Conservation (phyloP, 1,140 invertebrate species). For the Probaryconus sp. region DNA sequence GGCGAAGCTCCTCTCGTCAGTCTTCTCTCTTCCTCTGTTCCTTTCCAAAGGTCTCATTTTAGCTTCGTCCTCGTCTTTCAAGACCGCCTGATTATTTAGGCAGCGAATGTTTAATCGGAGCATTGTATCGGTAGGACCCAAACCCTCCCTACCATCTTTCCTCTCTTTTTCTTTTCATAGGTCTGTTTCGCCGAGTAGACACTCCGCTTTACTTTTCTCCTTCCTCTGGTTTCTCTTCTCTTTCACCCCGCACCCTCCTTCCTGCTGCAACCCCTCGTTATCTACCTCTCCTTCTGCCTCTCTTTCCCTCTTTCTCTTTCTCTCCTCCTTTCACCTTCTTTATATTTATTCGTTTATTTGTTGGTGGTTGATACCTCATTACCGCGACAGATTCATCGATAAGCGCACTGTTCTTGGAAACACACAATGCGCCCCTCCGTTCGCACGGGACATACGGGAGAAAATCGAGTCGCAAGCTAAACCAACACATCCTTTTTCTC, state of each 20-base stretch:
- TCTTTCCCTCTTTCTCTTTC: conserved; percentile 13
- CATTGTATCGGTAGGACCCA: conserved; percentile 74
- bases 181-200: conserved; percentile 63
- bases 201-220: conserved; percentile 14
- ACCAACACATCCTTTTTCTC: conserved; percentile 28
- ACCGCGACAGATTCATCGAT: conserved; percentile 78
- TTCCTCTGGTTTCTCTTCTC: conserved; percentile 1
- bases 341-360: conserved; percentile 77
- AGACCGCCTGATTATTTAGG: conserved; percentile 77
- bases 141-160: conserved; percentile 21
- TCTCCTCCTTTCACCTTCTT: conserved; percentile 46
- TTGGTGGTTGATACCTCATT: conserved; percentile 78
- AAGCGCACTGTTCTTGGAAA: conserved; percentile 77
- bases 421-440: conserved; percentile 76
- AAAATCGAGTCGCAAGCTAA: conserved; percentile 43
- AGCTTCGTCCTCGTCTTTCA: conserved; percentile 54
- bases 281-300: conserved; percentile 38
- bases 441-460: conserved; percentile 26
- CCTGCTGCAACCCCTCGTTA: conserved; percentile 24
- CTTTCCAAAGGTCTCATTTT: conserved; percentile 11
- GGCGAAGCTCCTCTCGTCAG: conserved; percentile 29
- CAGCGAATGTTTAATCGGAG: conserved; percentile 78
- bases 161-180: conserved; percentile 15
- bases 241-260: conserved; percentile 8
- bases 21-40: conserved; percentile 26